These are phyloP conservation scores for Opisthocomus hoazin DNA, from an alignment of 2,113 vertebrate species.

Conservation along the genomic window DNA sequence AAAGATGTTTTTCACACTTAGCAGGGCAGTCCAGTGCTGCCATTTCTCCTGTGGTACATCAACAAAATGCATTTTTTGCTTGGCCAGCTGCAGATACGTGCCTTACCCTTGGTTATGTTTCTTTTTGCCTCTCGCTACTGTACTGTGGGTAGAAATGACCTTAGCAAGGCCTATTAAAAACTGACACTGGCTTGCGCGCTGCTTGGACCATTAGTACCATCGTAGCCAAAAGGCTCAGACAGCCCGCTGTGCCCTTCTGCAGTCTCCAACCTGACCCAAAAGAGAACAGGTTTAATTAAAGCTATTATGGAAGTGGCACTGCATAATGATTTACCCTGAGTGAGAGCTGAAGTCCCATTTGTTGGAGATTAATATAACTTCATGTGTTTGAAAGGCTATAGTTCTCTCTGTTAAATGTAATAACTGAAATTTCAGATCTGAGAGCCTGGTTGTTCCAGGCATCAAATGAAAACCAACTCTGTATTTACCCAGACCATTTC, in stretches of 20 bases:
- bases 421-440: neutral
- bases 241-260: neutral
- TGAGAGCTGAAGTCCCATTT: neutral
- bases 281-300: neutral
- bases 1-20: neutral
- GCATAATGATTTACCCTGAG: neutral
- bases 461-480: constrained; percentile 12
- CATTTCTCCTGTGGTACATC: neutral
- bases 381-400: neutral
- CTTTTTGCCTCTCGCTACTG: neutral
- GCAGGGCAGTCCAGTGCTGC: neutral
- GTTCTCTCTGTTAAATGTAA: neutral
- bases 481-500: neutral
- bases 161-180: neutral
- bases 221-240: neutral
- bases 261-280: neutral
- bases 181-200: neutral
- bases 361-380: neutral
- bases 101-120: neutral
- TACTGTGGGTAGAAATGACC: neutral
- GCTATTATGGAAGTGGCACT: neutral
- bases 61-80: neutral
- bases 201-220: neutral
- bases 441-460: neutral
- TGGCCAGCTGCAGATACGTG: neutral